Base-by-base conservation (phyloP, 2,797 vertebrate species). In the Sylvilagus floridanus region DNA sequence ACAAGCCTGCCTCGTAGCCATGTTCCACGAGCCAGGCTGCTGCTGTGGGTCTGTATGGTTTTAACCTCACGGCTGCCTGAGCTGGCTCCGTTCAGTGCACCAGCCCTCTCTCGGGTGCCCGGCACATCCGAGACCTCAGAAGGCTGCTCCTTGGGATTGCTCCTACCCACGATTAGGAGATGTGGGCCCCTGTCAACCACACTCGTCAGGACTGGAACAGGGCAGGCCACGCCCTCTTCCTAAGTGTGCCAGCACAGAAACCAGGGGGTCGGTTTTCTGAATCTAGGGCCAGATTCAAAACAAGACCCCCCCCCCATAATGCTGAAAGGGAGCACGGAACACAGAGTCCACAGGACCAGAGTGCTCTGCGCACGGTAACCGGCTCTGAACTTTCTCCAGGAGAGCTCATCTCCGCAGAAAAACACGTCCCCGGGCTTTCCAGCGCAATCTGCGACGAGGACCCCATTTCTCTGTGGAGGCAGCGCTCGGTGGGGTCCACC, bases 321-420 rank as follows among this genome's bases (percentile, higher is more conserved):
- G n/a, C 16, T 28, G 21, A 66, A 4, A 50, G 37, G 60, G 63
- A 72, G 22, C 24, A 17, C 50, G 69, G 82, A 84, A 35, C 11
- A 62, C 79, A 35, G 82, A 52, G 0, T 9, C 0, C 5, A 52
- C 2, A 73, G 50, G 47, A 2, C 76, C 62, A 84, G 63, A 93
- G 82, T 24, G 8, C 65, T 94, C 0, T 14, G 57, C 7, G 86
- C 91, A 0, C n/a, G 62, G 42, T 35, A 88, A 91, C 66, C 8
- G 85, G 89, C 90, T 84, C 90, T 37, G 72, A 87, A 94, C 90
- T 95, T 97, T 89, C 78, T 50, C 1, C 79, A 60, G 65, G 54
- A 71, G 79, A 86, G 22, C 32, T 88, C 47, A 30, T 42, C 89
- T 84, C 0, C 37, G 14, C 24, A 77, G 89, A 69, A 30, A 77